phyloP scores from a whole-genome alignment of 1,140 invertebrate species.

The Drosophila orosa region DNA sequence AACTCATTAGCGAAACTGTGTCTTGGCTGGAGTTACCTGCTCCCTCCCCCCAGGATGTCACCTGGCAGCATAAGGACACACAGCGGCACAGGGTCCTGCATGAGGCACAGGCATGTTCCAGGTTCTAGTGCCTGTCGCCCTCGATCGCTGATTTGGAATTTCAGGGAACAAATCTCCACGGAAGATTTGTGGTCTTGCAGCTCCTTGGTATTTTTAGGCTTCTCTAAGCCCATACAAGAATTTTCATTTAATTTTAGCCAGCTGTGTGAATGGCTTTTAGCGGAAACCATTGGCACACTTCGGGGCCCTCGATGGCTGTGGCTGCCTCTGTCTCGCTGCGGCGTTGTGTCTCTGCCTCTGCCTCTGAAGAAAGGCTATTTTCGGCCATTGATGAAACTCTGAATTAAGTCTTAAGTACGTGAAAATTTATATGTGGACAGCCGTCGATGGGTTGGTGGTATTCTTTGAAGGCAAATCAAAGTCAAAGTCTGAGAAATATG shows the following conservation, averaged over 20 bases:
- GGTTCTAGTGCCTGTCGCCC: too few species aligned
- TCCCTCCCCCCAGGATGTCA: conserved; percentile 10
- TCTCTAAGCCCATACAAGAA: conserved; percentile 13
- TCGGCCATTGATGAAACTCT: conserved; percentile 39
- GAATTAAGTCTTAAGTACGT: conserved; percentile 34
- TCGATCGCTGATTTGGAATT: conserved; percentile 4
- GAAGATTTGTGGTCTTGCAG: conserved; percentile 29
- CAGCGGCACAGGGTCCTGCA: conserved; percentile 5
- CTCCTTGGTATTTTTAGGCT: conserved; percentile 21
- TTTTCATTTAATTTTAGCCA: conserved; percentile 32
- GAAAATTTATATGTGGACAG: conserved; percentile 31
- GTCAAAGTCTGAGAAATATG: background rate
- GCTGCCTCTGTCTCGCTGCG: background rate
- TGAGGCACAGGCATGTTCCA: too few species aligned
- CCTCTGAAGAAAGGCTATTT: conserved; percentile 14
- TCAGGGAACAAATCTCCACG: background rate
- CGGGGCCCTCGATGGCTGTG: background rate
- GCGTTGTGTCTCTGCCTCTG: background rate
- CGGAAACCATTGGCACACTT: conserved; percentile 26
- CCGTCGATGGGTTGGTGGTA: background rate
- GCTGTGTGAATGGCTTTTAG: conserved; percentile 34
- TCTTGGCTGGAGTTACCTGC: conserved; percentile 49
- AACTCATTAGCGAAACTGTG: conserved; percentile 79
- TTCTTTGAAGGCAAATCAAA: background rate
- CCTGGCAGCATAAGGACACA: conserved; percentile 55